Percentiles rank a stretch among this genome's conserved stretches.
Conservation (phyloP, 2,113 vertebrate species). For the Syrrhaptes paradoxus region DNA sequence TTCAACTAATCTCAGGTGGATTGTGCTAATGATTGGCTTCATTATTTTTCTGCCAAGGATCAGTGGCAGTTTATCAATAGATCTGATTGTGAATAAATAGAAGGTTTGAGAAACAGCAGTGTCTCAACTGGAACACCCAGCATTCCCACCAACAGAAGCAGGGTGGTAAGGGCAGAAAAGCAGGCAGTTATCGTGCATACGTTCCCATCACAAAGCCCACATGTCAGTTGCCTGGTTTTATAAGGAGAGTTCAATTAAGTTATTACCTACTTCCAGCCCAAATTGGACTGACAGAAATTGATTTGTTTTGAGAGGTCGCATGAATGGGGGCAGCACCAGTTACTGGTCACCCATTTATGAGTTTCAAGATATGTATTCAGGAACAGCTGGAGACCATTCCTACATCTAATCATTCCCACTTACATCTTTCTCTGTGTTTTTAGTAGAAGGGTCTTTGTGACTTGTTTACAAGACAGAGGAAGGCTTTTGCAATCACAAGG, state of each 20-base stretch:
- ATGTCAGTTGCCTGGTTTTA: neutral
- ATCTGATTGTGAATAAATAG: neutral
- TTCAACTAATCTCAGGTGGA: neutral
- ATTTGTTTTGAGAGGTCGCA: neutral
- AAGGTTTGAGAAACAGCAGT: neutral
- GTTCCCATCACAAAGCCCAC: fast-evolving
- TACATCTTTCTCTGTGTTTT: neutral
- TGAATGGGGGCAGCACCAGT: neutral
- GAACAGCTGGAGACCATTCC: neutral
- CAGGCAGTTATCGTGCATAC: neutral
- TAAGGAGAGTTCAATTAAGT: neutral
- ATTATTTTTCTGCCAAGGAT: slow-evolving; percentile 10
- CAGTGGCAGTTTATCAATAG: neutral
- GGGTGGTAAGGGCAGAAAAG: neutral
- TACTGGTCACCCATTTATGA: neutral
- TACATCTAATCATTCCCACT: neutral
- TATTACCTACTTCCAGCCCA: neutral
- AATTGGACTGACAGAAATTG: neutral
- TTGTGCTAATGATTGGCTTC: slow-evolving; percentile 13
- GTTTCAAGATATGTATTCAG: neutral
- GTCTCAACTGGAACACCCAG: fast-evolving
- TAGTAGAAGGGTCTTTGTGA: slow-evolving; percentile 1
- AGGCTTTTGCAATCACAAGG: neutral
- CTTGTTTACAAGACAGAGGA: neutral
- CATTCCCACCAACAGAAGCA: neutral